Percentiles rank a stretch among this genome's conserved stretches.
These are phyloP conservation scores for Pyrrhosoma nymphula DNA, from an alignment of 2,888 invertebrate species.

Conservation along the genomic window DNA sequence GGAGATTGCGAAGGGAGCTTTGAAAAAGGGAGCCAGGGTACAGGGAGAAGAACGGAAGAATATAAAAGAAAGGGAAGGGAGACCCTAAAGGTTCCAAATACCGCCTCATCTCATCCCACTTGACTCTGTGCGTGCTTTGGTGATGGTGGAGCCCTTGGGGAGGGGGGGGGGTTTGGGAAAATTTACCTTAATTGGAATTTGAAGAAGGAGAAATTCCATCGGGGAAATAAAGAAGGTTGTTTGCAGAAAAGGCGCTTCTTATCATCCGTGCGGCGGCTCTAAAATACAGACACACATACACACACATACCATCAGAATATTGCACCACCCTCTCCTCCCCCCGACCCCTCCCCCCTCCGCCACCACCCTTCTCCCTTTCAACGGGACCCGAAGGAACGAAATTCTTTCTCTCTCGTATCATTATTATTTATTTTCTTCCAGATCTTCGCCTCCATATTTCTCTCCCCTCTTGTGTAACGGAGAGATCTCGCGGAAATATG, in stretches of 20 bases:
- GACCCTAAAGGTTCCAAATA: neutral
- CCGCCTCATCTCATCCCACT: neutral
- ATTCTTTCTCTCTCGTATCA: neutral
- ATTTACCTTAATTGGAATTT: slow-evolving; percentile 67
- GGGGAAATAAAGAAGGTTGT: slow-evolving; percentile 36
- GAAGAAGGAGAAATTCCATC: slow-evolving; percentile 62
- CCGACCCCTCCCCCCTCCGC: neutral
- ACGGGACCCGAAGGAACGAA: neutral
- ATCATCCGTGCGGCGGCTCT: neutral
- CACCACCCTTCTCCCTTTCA: neutral
- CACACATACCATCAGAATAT: neutral
- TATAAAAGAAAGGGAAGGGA: neutral
- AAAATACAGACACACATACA: neutral
- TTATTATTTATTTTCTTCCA: neutral
- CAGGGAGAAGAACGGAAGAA: neutral
- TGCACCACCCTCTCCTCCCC: neutral
- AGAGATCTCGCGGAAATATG: neutral
- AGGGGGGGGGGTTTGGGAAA: neutral
- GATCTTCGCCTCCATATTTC: neutral
- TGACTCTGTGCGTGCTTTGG: neutral
- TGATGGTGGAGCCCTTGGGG: neutral
- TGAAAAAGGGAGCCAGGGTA: neutral
- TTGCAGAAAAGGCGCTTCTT: neutral
- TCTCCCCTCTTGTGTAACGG: neutral
- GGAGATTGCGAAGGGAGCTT: too few relatives aligned